Conservation (phyloP, 1,140 invertebrate genomes). For the Oryzaephilus surinamensis region DNA sequence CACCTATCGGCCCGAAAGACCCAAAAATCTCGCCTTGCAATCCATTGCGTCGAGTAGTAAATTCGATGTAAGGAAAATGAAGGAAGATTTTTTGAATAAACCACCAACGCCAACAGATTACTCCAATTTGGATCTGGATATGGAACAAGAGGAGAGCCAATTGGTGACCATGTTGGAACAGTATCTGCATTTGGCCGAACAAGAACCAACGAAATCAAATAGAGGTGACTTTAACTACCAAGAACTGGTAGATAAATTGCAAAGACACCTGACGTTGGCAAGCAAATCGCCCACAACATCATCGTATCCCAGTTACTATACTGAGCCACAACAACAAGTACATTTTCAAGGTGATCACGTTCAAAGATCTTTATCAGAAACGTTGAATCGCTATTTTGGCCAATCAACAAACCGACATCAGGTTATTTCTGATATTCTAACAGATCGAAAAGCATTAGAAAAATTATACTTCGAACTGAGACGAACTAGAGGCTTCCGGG, state of each 20-base stretch:
- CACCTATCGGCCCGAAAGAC: constrained; percentile 33
- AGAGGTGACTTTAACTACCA: constrained; percentile 45
- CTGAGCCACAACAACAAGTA: constrained; percentile 14
- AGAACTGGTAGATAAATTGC: constrained; percentile 52
- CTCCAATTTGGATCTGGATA: constrained; percentile 16
- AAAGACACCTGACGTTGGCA: constrained; percentile 47
- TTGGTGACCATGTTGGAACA: constrained; percentile 55
- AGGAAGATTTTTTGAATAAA: constrained; percentile 48
- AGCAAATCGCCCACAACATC: constrained; percentile 9
- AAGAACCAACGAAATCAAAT: constrained; percentile 32
- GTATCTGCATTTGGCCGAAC: constrained; percentile 41
- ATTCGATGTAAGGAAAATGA: constrained; percentile 54
- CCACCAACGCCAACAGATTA: constrained; percentile 30
- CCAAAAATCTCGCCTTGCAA: constrained; percentile 41
- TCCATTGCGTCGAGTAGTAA: constrained; percentile 44
- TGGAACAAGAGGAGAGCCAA: constrained; percentile 44
- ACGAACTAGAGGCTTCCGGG: constrained; percentile 54
- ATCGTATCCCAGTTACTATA: constrained; percentile 1
- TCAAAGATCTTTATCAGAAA: constrained; percentile 51
- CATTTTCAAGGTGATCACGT: constrained; percentile 44
- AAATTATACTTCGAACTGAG: constrained; percentile 60
- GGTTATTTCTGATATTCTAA: constrained; percentile 57
- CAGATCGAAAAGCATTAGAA: constrained; percentile 57
- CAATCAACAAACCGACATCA: constrained; percentile 52
- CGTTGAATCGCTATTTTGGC: constrained; percentile 53